phyloP scores from a whole-genome alignment of 2,113 vertebrate genomes.

The Phalacrocorax carbo region DNA sequence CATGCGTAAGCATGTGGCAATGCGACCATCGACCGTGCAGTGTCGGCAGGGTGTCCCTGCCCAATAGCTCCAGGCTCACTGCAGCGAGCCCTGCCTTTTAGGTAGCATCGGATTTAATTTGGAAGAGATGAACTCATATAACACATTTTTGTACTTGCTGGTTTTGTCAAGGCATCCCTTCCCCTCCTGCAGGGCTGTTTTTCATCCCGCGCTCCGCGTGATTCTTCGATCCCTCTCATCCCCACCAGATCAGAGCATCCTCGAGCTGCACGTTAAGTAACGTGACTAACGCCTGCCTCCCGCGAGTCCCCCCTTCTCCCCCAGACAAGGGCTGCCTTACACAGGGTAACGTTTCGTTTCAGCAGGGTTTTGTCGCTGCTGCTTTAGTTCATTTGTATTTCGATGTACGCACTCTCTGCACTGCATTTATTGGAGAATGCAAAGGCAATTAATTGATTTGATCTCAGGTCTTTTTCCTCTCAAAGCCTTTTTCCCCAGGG shows the following conservation, averaged over 20 bases:
- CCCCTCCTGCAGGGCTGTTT: not conserved
- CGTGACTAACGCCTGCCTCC: not conserved
- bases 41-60: not conserved
- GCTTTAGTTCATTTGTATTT: not conserved
- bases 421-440: not conserved
- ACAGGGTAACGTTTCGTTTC: rapidly evolving
- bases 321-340: not conserved
- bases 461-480: conserved; percentile 22
- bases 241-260: not conserved
- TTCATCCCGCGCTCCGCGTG: not conserved
- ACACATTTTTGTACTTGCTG: not conserved
- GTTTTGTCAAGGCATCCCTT: not conserved
- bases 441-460: conserved; percentile 48
- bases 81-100: not conserved
- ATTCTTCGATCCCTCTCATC: not conserved
- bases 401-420: rapidly evolving
- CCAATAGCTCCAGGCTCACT: not conserved
- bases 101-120: rapidly evolving
- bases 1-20: rapidly evolving
- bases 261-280: not conserved
- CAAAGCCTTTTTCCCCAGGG: not conserved
- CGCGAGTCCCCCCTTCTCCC: not conserved
- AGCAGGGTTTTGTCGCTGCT: not conserved
- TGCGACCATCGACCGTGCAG: rapidly evolving
- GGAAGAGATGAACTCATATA: not conserved